Percentiles rank a stretch among this genome's conserved stretches.
These are phyloP conservation scores for Syrrhaptes paradoxus DNA, from an alignment of 2,113 vertebrate genomes.

Conservation along the genomic window DNA sequence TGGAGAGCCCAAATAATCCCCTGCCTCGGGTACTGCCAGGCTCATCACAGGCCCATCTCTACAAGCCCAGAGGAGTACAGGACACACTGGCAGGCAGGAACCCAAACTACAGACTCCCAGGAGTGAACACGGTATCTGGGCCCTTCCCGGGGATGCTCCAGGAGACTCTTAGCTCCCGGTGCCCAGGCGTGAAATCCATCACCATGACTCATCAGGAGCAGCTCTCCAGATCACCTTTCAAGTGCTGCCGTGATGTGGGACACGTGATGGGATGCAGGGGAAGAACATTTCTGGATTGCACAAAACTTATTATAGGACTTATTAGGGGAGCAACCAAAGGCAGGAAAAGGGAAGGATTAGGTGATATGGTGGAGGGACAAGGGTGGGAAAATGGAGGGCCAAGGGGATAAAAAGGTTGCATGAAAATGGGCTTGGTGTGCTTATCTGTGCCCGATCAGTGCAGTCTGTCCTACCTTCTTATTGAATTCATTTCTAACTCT, in stretches of 20 bases:
- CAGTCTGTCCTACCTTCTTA: not conserved
- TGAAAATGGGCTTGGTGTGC: not conserved
- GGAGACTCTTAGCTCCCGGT: not conserved
- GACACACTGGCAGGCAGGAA: not conserved
- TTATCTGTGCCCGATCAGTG: not conserved
- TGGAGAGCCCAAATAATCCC: not conserved
- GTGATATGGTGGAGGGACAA: not conserved
- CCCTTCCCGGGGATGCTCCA: not conserved
- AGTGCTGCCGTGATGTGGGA: not conserved
- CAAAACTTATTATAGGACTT: not conserved
- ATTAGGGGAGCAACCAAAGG: not conserved
- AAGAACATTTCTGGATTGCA: not conserved
- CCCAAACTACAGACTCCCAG: not conserved
- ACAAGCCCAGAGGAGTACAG: not conserved
- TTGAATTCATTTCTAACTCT: not conserved
- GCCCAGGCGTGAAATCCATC: not conserved
- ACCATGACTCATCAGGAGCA: not conserved
- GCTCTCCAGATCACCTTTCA: rapidly evolving
- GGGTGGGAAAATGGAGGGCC: not conserved
- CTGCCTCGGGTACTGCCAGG: not conserved
- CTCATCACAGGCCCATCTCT: not conserved
- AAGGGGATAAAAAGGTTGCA: not conserved
- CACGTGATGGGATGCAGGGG: not conserved
- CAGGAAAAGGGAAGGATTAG: not conserved
- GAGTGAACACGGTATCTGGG: rapidly evolving